These are phyloP conservation scores for Erebia ligea DNA, from an alignment of 2,888 invertebrate species.

Conservation along the genomic window DNA sequence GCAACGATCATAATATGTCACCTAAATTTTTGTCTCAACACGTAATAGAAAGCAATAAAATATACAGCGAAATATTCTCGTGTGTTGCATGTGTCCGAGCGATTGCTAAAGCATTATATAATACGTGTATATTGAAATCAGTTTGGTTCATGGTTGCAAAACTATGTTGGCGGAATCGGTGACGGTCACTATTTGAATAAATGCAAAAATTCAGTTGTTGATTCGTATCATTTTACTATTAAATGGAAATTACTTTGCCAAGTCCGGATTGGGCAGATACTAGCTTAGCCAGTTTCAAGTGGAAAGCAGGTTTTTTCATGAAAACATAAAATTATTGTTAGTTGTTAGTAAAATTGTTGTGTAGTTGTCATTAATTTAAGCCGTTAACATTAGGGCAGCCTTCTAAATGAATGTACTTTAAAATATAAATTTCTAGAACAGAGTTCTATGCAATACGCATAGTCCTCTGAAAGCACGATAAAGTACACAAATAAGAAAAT, in stretches of 20 bases:
- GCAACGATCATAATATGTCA: not conserved
- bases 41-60: slow-evolving; percentile 22
- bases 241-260: not conserved
- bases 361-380: no score
- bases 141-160: slow-evolving; percentile 14
- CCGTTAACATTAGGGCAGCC: no score
- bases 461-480: no score
- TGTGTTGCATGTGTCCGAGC: slow-evolving; percentile 17
- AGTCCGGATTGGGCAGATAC: not conserved
- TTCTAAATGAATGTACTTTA: not conserved
- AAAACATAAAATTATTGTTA: no score
- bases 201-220: slow-evolving; percentile 8
- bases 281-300: not conserved
- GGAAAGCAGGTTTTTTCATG: not conserved
- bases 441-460: no score
- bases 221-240: slow-evolving; percentile 5
- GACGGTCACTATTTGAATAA: slow-evolving; percentile 23
- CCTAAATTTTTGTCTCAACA: slow-evolving; percentile 8
- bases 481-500: no score
- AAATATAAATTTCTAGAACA: not conserved
- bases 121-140: slow-evolving; percentile 16
- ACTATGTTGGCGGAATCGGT: slow-evolving; percentile 9
- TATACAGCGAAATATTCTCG: slow-evolving; percentile 18
- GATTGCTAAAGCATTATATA: slow-evolving; percentile 22
- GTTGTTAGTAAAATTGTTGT: no score